These are phyloP conservation scores for Creontiades dilutus DNA, from an alignment of 2,888 invertebrate genomes.

Conservation along the genomic window DNA sequence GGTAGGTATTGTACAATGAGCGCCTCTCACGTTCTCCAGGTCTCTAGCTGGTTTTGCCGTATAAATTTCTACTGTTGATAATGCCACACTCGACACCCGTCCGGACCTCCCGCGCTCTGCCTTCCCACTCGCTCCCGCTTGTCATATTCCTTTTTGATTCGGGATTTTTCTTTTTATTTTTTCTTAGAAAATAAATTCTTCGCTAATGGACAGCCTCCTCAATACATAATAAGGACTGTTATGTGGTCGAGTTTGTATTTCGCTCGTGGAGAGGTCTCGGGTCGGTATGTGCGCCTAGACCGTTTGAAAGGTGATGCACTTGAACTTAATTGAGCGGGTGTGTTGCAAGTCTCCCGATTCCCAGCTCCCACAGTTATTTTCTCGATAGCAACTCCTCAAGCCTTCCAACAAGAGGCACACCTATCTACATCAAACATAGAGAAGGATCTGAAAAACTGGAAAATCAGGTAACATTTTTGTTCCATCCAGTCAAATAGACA, in stretches of 20 bases:
- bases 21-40: constrained; percentile 12
- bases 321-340: too few species aligned
- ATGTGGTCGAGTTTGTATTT: neutral
- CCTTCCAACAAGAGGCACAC: too few species aligned
- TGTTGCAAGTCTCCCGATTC: too few species aligned
- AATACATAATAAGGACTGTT: constrained; percentile 14
- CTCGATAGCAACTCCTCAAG: too few species aligned
- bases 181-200: neutral
- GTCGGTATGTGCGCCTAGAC: too few species aligned
- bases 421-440: too few species aligned
- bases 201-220: constrained; percentile 10
- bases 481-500: too few species aligned
- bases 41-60: constrained; percentile 16
- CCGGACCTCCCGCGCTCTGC: constrained; percentile 67
- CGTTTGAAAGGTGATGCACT: too few species aligned
- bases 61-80: constrained; percentile 70
- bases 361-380: too few species aligned
- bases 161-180: neutral
- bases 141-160: neutral
- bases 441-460: too few species aligned
- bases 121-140: constrained; percentile 47
- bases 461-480: too few species aligned
- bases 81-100: constrained; percentile 66
- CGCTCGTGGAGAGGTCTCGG: too few species aligned
- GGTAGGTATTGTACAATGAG: constrained; percentile 54